phyloP scores from a whole-genome alignment of 2,888 invertebrate species.

The Latrodectus elegans region DNA sequence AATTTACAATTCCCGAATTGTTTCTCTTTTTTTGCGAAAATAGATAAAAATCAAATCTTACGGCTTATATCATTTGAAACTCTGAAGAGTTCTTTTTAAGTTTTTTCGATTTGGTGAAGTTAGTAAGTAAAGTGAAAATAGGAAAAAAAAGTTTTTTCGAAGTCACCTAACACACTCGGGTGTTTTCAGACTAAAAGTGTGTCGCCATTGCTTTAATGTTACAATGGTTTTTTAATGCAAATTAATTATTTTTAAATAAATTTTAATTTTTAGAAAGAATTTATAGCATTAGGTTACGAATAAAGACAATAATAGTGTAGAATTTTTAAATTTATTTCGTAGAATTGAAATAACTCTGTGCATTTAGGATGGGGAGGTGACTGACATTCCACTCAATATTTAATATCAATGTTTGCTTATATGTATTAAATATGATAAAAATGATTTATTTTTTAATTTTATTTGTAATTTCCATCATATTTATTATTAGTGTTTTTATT shows the following conservation, averaged over 20 bases:
- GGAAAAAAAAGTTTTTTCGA: constrained; percentile 37
- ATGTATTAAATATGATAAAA: too few relatives aligned
- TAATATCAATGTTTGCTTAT: too few relatives aligned
- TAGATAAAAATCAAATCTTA: neutral
- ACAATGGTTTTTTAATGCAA: neutral
- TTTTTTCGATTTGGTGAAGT: neutral
- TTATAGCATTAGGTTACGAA: too few relatives aligned
- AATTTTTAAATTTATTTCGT: too few relatives aligned
- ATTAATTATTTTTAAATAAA: neutral
- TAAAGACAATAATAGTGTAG: too few relatives aligned
- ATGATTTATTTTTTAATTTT: too few relatives aligned
- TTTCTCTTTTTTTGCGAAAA: constrained; percentile 43
- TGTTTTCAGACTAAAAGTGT: constrained; percentile 35
- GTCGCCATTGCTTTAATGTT: constrained; percentile 52
- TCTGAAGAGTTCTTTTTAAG: neutral
- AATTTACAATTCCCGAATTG: constrained; percentile 38
- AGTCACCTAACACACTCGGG: constrained; percentile 57
- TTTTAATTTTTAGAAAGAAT: too few relatives aligned
- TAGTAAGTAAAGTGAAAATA: neutral
- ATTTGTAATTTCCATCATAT: too few relatives aligned
- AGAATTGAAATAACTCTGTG: too few relatives aligned
- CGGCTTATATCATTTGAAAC: neutral
- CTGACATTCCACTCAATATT: too few relatives aligned
- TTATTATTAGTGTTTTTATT: too few relatives aligned
- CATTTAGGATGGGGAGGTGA: too few relatives aligned